Evolutionary conservation across 2,113 vertebrate genomes (phyloP), one percentile per base, ranked within the genome.

Genomic region (Melanerpes formicivorus): DNA sequence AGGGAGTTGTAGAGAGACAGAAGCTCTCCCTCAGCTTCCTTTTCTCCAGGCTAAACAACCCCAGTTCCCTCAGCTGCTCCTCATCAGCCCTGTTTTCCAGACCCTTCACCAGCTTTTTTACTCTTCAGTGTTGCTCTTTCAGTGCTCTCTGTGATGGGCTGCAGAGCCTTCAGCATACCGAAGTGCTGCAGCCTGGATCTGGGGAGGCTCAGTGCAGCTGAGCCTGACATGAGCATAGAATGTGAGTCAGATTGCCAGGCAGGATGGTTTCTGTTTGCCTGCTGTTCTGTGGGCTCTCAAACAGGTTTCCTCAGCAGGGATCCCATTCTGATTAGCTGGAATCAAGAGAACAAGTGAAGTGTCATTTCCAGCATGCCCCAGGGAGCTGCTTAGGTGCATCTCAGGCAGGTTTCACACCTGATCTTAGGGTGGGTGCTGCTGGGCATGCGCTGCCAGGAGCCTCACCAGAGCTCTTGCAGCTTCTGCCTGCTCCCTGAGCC

Each of bases 191-290:
- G 5, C 1, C 0, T 27, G 37, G 59, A 9, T 3, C n/a, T 29
- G 6, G 58, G 76, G 10, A 16, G 60, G 64, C 3, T 29, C 0
- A 0, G 5, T 3, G 14, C 10, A n/a, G 27, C 27, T 3, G 1
- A 1, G 2, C 16, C 15, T 25, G 48, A 2, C 27, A 2, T 0
- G 29, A 5, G 3, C 1, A 1, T 32, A 10, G 54, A 27, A 2
- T 8, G 19, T 17, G 18, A 52, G 37, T 75, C 44, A 6, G 18
- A n/a, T 32, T 84, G 56, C 34, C 0, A 0, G 14, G 44, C 58
- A 50, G 74, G 32, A 3, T 11, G 55, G 58, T 16, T 46, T 23
- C 46, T 1, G 0, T 6, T 0, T 16, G 16, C 55, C 67, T 21
- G 48, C 58, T 37, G 3, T 8, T 1, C 65, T 7, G 9, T 1